Base-by-base conservation (phyloP, 2,888 invertebrate genomes). In the Girardia tigrina region DNA sequence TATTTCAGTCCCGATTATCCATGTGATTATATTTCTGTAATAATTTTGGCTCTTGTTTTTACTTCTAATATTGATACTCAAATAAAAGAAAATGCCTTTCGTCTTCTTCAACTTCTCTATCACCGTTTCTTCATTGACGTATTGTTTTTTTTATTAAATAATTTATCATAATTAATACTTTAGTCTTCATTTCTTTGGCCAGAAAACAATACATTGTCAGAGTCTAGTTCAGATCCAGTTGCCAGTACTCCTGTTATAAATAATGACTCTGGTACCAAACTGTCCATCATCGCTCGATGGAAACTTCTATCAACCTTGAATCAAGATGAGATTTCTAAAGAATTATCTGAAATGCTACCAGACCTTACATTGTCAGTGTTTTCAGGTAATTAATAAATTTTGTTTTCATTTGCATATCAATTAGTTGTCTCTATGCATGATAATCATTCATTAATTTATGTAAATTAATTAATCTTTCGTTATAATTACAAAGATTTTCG, bases 21-120 rank as follows among this genome's bases (percentile, higher is more conserved):
- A 73, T 86, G 82, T 80, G 93, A 94, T 86, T 94, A 94, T 84
- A 94, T 94, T 42, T 94, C 95, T 0, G 91, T 98, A 80, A 92
- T 99, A 82, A 97, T 94, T 83, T 91, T 97, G 42, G 94, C 97
- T 0, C 88, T 98, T 71, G 89, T 97, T 87, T 94, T 93, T 86
- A 92, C 94, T 4, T 95, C 95, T 0, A 94, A 92, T 82, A 92
- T 94, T 0, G 88, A 94, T 28, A 90, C 91, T 36, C 88, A 89
- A 42, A 90, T 94, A n/a, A 91, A 94, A 83, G 92, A 94, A 82
- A 91, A 91, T 16, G 97, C 98, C 0, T 86, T 95, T 75, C 93
- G 95, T 82, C 87, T 98, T 77, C 87, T 98, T 36, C 95, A 95
- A 82, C 81, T 87, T 42, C 86, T 98, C 74, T 94, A 97, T 86